phyloP scores from a whole-genome alignment of 2,888 invertebrate species.

The Mimumesa dahlbomi region DNA sequence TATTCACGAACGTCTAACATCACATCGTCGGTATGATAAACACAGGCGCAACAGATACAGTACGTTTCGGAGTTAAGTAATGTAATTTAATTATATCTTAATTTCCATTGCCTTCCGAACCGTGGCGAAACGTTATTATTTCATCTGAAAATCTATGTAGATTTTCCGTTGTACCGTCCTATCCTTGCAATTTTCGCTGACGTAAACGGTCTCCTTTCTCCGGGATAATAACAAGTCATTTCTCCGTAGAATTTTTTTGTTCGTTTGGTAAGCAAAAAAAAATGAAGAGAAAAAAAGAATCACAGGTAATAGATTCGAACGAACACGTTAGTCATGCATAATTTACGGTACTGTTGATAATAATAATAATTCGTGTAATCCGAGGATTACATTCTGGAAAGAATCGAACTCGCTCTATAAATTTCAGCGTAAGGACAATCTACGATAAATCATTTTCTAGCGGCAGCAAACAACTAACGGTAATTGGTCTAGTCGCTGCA shows the following conservation, averaged over 20 bases:
- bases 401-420: conserved; percentile 51
- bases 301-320: too few relatives aligned
- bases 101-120: conserved; percentile 4
- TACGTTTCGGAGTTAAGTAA: not conserved
- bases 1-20: not conserved
- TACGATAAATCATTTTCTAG: conserved; percentile 63
- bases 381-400: conserved; percentile 38
- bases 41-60: not conserved
- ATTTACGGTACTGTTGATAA: not conserved
- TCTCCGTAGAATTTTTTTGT: too few relatives aligned
- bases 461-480: conserved; percentile 60
- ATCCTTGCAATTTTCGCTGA: too few relatives aligned
- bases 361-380: conserved; percentile 18
- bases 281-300: too few relatives aligned
- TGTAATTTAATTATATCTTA: conserved; percentile 29
- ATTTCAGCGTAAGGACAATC: conserved; percentile 46
- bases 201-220: too few relatives aligned
- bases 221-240: too few relatives aligned
- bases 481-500: conserved; percentile 62
- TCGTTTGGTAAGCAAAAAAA: too few relatives aligned
- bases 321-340: too few relatives aligned
- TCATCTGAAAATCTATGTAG: too few relatives aligned
- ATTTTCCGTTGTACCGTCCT: too few relatives aligned
- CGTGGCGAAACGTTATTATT: too few relatives aligned
- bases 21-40: not conserved